A percentile compares a stretch with the other conserved stretches of the same genome.
Evolutionary conservation across 1,140 invertebrate genomes (phyloP).

Genomic region (Maniola jurtina): DNA sequence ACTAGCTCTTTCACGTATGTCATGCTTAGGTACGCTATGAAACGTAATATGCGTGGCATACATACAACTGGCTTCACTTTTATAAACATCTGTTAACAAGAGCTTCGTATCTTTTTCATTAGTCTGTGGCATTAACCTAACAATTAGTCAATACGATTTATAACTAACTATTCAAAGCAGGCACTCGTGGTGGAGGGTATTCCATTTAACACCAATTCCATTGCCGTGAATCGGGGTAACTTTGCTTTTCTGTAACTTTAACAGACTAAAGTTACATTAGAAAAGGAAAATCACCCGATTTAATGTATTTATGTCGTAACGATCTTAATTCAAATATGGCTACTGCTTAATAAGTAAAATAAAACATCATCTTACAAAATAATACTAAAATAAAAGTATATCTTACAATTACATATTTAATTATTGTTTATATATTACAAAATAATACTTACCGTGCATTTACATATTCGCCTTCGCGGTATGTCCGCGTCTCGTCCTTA

Average conservation of each 20-base stretch:
- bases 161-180: constrained; percentile 52
- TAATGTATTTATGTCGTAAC: background rate
- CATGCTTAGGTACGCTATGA: no score
- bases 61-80: background rate
- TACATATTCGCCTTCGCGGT: no score
- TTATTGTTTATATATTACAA: background rate
- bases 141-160: constrained; percentile 33
- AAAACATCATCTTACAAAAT: constrained; percentile 21
- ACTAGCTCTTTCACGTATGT: no score
- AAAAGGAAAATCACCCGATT: no score
- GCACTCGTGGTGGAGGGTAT: constrained; percentile 62
- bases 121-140: constrained; percentile 21
- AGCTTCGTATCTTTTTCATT: background rate
- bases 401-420: constrained; percentile 4
- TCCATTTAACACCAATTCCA: constrained; percentile 22
- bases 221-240: background rate
- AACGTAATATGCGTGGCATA: constrained; percentile 8
- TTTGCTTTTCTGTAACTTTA: no score
- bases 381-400: constrained; percentile 27
- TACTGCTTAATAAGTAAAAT: constrained; percentile 22
- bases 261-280: no score
- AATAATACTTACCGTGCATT: background rate
- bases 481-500: no score
- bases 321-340: constrained; percentile 25
- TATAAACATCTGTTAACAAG: background rate